phyloP scores from a whole-genome alignment of 2,797 vertebrate genomes.

The Linurgus olivaceus region DNA sequence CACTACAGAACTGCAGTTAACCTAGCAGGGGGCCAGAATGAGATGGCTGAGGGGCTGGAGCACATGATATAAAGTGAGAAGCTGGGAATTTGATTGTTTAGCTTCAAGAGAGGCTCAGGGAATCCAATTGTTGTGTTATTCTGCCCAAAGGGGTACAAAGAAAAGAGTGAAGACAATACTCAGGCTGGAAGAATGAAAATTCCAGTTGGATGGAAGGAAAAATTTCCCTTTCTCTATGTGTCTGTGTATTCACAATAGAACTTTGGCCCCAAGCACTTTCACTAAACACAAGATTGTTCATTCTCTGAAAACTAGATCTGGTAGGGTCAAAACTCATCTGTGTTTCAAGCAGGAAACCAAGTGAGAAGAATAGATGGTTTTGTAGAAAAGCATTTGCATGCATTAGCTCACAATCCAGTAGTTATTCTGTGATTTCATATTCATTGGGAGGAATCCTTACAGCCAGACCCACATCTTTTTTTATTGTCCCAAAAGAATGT shows the following conservation, averaged over 20 bases:
- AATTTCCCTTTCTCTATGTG: background rate
- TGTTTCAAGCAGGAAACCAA: background rate
- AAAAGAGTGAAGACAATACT: background rate
- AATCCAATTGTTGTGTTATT: background rate
- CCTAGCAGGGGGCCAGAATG: background rate
- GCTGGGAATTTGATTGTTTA: background rate
- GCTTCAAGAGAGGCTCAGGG: background rate
- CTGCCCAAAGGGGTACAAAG: background rate
- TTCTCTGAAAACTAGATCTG: background rate
- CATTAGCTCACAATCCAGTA: background rate
- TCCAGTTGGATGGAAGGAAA: background rate
- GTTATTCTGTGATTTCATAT: background rate
- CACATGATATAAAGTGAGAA: background rate
- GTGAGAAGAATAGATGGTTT: background rate
- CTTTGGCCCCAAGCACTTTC: background rate
- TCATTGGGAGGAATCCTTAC: background rate
- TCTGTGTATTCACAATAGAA: background rate
- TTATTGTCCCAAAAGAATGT: background rate
- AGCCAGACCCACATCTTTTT: background rate
- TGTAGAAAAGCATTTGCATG: background rate
- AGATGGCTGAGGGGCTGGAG: background rate
- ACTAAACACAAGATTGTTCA: background rate
- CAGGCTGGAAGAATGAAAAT: background rate
- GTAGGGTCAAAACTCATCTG: background rate
- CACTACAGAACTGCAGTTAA: background rate